Base-by-base conservation (phyloP, 2,888 invertebrate genomes). In the Adela reaumurella region DNA sequence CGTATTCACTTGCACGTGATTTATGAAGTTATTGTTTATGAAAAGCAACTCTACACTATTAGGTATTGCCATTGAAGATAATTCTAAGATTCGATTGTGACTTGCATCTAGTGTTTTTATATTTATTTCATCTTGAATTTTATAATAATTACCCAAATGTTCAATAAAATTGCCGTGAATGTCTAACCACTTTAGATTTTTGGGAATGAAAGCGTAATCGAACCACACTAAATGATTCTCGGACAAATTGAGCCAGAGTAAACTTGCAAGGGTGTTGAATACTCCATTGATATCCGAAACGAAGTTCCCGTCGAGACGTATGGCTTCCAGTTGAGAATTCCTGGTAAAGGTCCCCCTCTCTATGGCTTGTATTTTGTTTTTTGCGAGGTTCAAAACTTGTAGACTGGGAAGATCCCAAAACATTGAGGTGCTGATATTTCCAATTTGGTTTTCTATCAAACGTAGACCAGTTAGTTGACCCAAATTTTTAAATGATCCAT, bases 191-290 rank as follows among this genome's bases (percentile, higher is more conserved):
- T 92, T 91, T 41, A 95, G 81, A 66, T 91, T 92, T 54, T 87
- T 87, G 1, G 94, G 94, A 57, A 94, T 87, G 62, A 94, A 92
- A 19, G 94, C 93, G 61, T 92, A 94, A 69, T 94, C 94, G 70
- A 95, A 94, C 92, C 92, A 92, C 45, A 91, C 89, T 60, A 95
- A 81, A 70, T 92, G 92, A 74, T 94, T 94, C 69, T 92, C 92
- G 8, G 93, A 93, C 45, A 94, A 81, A 76, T 94, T 94, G 47
- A 95, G 76, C 89, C 94, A 90, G 58, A 92, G 73, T 49, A 95
- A 80, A 57, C 88, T 90, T 20, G 89, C 83, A 50, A 95, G 77
- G 24, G 92, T 87, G 14, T 92, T 87, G 67, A 94, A 92, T 51
- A 93, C 89, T 18, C 93, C 93, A 68, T 94, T 94, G 56, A 95